Evolutionary conservation across 2,797 vertebrate genomes (phyloP), one percentile per base, ranked within the genome.

Genomic region (Falco berigora): DNA sequence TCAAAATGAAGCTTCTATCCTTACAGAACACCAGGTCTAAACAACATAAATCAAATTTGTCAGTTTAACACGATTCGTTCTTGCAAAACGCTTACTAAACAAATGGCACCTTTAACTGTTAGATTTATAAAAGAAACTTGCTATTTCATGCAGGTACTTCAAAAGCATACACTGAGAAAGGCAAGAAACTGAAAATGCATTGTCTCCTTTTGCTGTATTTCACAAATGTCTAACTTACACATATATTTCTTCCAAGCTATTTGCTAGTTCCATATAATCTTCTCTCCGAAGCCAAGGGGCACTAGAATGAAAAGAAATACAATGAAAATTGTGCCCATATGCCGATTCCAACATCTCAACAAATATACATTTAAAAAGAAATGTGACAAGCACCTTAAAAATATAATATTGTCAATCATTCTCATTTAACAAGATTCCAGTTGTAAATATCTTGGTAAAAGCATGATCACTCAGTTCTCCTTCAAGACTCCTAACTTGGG

Each of bases 171-270:
- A 40, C 0, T 78, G 8, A 78, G 32, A 15, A 47, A 17, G 14
- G 6, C 27, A 42, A 6, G 5, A 52, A 90, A 84, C 14, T 81
- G 66, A 91, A 94, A 89, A 93, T 3, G 34, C 7, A 38, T 14
- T 52, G 28, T 62, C 47, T 46, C 20, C 20, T 72, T 71, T 52
- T 40, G 73, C 8, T 30, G 3, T 61, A 66, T 17, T 58, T 18
- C 53, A 71, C 17, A 46, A 46, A 30, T 50, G 27, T 88, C 18
- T 17, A 86, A 98, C 99, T 99, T 98, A 99, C 99, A 98, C 69
- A 93, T 99, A 99, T 92, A 99, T 98, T 95, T 99, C 99, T 97
- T 99, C 99, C 81, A 99, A 98, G 97, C 98, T 98, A 97, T 99
- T 99, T 61, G 98, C 98, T 93, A 99, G 97, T 68, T 97, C 97